Evolutionary conservation across 2,797 vertebrate genomes (phyloP).

Genomic region (Crocidura indochinensis): DNA sequence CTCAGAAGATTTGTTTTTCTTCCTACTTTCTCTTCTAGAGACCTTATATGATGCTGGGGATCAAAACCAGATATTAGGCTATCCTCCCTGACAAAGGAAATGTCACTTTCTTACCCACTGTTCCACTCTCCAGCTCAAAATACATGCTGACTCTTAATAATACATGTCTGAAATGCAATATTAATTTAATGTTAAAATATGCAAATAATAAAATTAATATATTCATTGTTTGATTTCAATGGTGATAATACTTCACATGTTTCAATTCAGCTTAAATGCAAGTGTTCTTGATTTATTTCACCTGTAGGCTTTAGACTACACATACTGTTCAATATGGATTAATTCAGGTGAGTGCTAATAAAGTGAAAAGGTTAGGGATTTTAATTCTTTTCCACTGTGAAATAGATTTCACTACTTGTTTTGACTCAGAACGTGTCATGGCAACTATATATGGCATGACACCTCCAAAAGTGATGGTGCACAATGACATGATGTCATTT

Average conservation of each 20-base stretch:
- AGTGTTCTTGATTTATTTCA: slow-evolving; percentile 55
- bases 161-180: neutral
- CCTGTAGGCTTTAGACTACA: neutral
- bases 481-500: slow-evolving; percentile 25
- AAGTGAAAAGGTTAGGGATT: neutral
- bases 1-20: neutral
- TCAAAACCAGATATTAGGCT: too few species aligned
- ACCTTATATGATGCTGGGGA: too few species aligned
- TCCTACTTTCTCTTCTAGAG: neutral
- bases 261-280: slow-evolving; percentile 64
- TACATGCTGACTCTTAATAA: too few species aligned
- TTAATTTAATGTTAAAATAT: neutral
- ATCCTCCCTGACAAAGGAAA: too few species aligned
- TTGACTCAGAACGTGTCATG: neutral
- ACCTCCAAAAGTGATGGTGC: slow-evolving; percentile 27
- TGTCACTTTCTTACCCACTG: too few species aligned
- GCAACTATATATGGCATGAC: neutral
- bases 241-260: neutral
- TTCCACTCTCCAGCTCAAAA: too few species aligned
- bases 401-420: slow-evolving; percentile 30
- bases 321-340: slow-evolving; percentile 25
- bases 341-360: slow-evolving; percentile 5
- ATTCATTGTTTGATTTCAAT: slow-evolving; percentile 46
- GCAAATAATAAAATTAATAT: neutral
- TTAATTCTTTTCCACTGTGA: slow-evolving; percentile 31